phyloP scores from a whole-genome alignment of 2,113 vertebrate genomes.

The Nymphicus hollandicus region DNA sequence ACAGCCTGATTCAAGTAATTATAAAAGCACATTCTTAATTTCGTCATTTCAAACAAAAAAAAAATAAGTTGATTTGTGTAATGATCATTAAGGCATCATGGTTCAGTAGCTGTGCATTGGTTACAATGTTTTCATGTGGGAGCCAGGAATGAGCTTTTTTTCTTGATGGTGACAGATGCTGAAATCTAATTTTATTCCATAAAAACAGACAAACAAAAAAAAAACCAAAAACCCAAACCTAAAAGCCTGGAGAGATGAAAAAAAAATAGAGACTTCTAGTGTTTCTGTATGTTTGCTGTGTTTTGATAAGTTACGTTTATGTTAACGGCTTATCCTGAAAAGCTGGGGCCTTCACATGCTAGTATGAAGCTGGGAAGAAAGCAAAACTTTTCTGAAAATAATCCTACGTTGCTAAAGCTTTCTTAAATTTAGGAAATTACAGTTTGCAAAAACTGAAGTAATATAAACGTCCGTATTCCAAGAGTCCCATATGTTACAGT shows the following conservation, averaged over 20 bases:
- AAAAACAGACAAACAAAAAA: slow-evolving; percentile 41
- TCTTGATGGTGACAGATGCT: slow-evolving; percentile 76
- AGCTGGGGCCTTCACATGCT: not conserved
- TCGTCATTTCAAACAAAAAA: slow-evolving; percentile 54
- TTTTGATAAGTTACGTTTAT: slow-evolving; percentile 14
- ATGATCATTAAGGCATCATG: slow-evolving; percentile 73
- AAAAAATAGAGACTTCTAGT: slow-evolving; percentile 43
- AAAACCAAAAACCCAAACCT: not conserved
- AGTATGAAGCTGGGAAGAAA: not conserved
- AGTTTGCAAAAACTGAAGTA: not conserved
- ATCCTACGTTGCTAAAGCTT: not conserved
- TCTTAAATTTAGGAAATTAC: not conserved
- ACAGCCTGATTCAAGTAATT: slow-evolving; percentile 67
- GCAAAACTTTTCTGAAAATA: not conserved
- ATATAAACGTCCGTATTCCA: not conserved
- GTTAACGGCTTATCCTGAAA: not conserved
- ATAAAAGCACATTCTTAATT: slow-evolving; percentile 68
- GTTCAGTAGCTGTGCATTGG: slow-evolving; percentile 74
- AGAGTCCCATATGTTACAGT: not conserved
- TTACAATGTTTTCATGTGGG: slow-evolving; percentile 72
- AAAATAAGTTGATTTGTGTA: slow-evolving; percentile 70
- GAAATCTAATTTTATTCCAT: slow-evolving; percentile 75
- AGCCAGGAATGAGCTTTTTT: slow-evolving; percentile 65
- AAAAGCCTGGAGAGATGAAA: slow-evolving; percentile 60
- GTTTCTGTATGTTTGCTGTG: not conserved